These are phyloP conservation scores for Amiota mariae DNA, from an alignment of 2,888 invertebrate genomes.

Conservation along the genomic window DNA sequence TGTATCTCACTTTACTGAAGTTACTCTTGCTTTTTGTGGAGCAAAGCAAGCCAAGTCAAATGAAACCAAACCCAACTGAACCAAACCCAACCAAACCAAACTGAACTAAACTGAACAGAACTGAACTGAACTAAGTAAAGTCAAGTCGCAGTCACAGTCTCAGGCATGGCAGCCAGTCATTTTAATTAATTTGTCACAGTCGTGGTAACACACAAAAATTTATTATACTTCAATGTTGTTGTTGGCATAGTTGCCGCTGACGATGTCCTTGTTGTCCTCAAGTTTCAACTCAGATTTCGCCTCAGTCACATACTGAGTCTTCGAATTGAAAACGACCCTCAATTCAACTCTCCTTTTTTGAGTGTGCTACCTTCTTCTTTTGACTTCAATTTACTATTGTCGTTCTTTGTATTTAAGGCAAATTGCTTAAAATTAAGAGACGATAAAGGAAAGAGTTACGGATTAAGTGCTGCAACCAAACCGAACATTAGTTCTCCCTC, in stretches of 20 bases:
- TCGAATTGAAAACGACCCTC: background rate
- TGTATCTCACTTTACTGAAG: too few species aligned
- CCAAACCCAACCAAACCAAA: too few species aligned
- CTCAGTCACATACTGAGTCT: too few species aligned
- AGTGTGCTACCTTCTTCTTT: constrained; percentile 14
- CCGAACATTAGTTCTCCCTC: too few species aligned
- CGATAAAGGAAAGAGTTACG: background rate
- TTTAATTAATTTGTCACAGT: constrained; percentile 72
- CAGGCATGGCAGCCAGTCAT: constrained; percentile 59
- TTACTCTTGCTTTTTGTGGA: too few species aligned
- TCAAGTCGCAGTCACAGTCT: too few species aligned
- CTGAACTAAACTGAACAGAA: too few species aligned
- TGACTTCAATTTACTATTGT: background rate
- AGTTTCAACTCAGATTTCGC: background rate
- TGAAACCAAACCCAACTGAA: too few species aligned
- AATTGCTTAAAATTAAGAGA: constrained; percentile 58
- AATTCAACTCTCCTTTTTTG: background rate
- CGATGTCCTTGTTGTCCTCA: constrained; percentile 28
- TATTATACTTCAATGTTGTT: constrained; percentile 58
- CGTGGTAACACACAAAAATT: constrained; percentile 66
- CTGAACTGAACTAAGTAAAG: too few species aligned
- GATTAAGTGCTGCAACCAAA: too few species aligned
- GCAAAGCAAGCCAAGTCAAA: too few species aligned
- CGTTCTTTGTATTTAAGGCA: constrained; percentile 37
- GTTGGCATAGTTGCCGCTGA: constrained; percentile 14